Conservation (phyloP, 1,140 invertebrate genomes). For the Calliopsis andreniformis region DNA sequence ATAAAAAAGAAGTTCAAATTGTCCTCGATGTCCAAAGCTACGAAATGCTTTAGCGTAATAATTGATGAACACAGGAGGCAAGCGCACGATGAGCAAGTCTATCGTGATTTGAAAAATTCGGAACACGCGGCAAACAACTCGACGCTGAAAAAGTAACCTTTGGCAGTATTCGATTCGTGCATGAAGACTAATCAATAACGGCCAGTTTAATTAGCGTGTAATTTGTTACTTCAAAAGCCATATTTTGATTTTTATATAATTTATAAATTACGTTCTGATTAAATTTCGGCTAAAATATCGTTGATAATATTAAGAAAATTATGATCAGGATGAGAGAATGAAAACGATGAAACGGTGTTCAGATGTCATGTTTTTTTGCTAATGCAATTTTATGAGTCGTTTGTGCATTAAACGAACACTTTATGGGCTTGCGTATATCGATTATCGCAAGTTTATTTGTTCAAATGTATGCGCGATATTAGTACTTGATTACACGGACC, state of each 20-base stretch:
- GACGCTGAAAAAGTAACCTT: neutral
- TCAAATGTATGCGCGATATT: neutral
- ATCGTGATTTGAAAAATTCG: conserved; percentile 29
- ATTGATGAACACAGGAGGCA: neutral
- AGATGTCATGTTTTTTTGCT: conserved; percentile 23
- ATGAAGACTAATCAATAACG: conserved; percentile 30
- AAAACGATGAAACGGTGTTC: neutral
- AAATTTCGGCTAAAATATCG: conserved; percentile 5
- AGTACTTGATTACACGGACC: neutral
- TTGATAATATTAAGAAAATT: neutral
- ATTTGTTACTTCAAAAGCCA: too few relatives aligned
- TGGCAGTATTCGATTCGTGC: neutral
- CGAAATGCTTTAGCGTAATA: neutral
- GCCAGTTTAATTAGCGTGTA: too few relatives aligned
- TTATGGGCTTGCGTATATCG: neutral
- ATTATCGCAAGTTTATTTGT: neutral
- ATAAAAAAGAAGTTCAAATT: neutral
- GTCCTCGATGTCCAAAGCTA: neutral
- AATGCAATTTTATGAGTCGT: conserved; percentile 7
- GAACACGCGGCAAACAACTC: neutral
- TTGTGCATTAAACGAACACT: neutral
- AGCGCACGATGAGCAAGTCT: neutral
- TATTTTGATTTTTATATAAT: too few relatives aligned
- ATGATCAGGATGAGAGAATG: neutral
- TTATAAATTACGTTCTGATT: conserved; percentile 10